phyloP scores from a whole-genome alignment of 2,888 invertebrate species.

The Drosophila imparisetae region DNA sequence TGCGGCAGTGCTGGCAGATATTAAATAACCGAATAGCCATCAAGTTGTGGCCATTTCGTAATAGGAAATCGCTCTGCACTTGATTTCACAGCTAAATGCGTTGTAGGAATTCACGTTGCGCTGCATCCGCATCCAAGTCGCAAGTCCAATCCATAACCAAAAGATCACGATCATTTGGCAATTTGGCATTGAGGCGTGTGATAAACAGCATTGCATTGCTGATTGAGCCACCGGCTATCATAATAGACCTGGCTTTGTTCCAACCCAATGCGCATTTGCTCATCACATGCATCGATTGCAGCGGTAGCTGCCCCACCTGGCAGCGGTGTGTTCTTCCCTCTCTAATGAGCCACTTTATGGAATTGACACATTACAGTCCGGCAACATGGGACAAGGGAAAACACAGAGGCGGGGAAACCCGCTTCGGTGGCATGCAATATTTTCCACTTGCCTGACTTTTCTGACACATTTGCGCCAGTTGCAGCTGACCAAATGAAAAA shows the following conservation, averaged over 20 bases:
- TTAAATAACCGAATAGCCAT: conserved; percentile 80
- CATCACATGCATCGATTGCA: conserved; percentile 38
- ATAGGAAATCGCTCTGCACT: conserved; percentile 73
- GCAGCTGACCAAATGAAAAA: conserved; percentile 30
- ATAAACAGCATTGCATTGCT: conserved; percentile 69
- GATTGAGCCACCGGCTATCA: conserved; percentile 46
- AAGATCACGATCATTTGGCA: conserved; percentile 61
- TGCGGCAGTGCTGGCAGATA: conserved; percentile 60
- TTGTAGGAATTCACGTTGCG: conserved; percentile 59
- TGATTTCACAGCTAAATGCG: conserved; percentile 75
- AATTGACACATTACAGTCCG: conserved; percentile 80
- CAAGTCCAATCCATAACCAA: conserved; percentile 15
- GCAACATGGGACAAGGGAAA: conserved; percentile 63
- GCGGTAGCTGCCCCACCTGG: conserved; percentile 25
- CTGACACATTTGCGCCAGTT: conserved; percentile 55
- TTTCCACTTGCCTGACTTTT: conserved; percentile 74
- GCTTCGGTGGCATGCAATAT: conserved; percentile 38
- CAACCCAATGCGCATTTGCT: conserved; percentile 49
- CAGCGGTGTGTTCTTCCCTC: conserved; percentile 19
- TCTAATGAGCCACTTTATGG: conserved; percentile 79
- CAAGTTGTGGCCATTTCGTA: conserved; percentile 76
- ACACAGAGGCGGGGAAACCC: neutral
- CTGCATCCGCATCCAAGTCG: conserved; percentile 21
- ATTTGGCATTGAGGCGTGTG: conserved; percentile 77
- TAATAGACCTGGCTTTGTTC: conserved; percentile 23